These are phyloP conservation scores for Lepus europaeus DNA, from an alignment of 2,113 vertebrate species.

Conservation along the genomic window DNA sequence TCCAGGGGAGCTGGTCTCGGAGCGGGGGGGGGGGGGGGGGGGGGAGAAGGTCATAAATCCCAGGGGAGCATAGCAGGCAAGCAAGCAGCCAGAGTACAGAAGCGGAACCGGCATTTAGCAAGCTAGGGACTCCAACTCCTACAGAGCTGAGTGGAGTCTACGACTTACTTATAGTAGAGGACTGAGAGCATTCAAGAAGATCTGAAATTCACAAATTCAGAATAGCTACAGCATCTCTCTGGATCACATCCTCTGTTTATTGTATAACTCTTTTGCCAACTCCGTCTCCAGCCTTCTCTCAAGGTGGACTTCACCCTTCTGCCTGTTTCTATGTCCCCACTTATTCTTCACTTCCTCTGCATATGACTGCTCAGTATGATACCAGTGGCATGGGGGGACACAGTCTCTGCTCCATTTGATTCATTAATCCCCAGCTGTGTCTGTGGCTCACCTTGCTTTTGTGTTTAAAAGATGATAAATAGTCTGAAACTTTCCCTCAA, in stretches of 20 bases:
- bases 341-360: slow-evolving; percentile 63
- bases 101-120: too few species aligned
- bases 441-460: slow-evolving; percentile 73
- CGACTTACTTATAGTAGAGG: not conserved
- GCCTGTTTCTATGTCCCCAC: slow-evolving; percentile 51
- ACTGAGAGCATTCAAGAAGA: not conserved
- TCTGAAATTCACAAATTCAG: not conserved
- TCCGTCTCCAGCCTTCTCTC: slow-evolving; percentile 45
- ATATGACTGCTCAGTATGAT: slow-evolving; percentile 45
- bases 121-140: too few species aligned
- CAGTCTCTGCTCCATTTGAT: slow-evolving; percentile 76
- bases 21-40: too few species aligned
- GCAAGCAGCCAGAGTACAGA: too few species aligned
- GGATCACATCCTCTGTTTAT: not conserved
- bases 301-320: slow-evolving; percentile 67
- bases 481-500: slow-evolving; percentile 39
- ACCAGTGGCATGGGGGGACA: slow-evolving; percentile 23
- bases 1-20: too few species aligned
- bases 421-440: slow-evolving; percentile 79
- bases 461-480: slow-evolving; percentile 57
- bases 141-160: not conserved
- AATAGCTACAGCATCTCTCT: not conserved
- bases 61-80: too few species aligned
- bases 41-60: too few species aligned
- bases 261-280: not conserved